A percentile compares a stretch with the other conserved stretches of the same genome.
Conservation (phyloP, 35 echinoderm and acorn worm species). For the Ophiothrix spiculata region DNA sequence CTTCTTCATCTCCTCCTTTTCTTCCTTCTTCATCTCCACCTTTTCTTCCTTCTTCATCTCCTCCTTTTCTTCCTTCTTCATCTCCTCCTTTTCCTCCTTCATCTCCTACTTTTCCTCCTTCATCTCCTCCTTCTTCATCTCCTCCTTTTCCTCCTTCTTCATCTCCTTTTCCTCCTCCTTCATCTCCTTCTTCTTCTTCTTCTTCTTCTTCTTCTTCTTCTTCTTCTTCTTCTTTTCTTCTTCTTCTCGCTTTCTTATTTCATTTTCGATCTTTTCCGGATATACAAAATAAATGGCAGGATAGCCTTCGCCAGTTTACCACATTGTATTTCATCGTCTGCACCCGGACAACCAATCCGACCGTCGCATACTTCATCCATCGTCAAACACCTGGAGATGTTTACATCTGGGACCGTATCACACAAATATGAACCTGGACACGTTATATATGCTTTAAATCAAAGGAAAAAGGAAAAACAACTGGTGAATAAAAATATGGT, state of each 20-base stretch:
- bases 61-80: too few relatives aligned
- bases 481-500: background rate
- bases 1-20: too few relatives aligned
- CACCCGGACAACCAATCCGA: background rate
- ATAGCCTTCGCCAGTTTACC: background rate
- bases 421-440: background rate
- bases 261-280: background rate
- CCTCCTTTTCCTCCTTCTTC: too few relatives aligned
- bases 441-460: background rate
- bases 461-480: background rate
- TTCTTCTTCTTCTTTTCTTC: slow-evolving; percentile 19
- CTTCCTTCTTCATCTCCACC: too few relatives aligned
- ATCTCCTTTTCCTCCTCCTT: background rate
- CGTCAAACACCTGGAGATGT: background rate
- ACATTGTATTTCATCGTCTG: background rate
- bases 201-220: slow-evolving; percentile 19
- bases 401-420: background rate
- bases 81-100: too few relatives aligned
- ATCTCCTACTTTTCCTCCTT: too few relatives aligned
- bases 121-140: too few relatives aligned
- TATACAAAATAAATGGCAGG: background rate
- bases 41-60: too few relatives aligned
- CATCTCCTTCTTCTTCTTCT: slow-evolving; percentile 6
- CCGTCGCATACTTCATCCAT: slow-evolving; percentile 3
- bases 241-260: background rate